Base-by-base conservation (phyloP, 1,140 invertebrate species). In the Euwallacea fornicatus region DNA sequence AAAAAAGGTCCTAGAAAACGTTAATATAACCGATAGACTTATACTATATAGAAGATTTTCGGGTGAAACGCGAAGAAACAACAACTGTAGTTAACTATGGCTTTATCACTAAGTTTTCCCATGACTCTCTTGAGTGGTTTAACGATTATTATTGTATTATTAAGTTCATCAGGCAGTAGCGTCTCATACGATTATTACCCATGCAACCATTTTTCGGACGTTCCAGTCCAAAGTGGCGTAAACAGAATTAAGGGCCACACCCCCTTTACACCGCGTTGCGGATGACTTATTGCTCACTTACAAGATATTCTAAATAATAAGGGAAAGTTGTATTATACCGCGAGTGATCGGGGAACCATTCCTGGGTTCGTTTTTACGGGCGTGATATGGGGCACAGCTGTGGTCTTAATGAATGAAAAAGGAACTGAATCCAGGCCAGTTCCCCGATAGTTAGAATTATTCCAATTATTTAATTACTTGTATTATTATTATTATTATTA, bases 271-370 rank as follows among this genome's bases (percentile, higher is more conserved):
- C 75, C 75, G 74, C 74, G 75, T 73, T 76, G 76, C 78, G 78
- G 78, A 78, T 78, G 78, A 77, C 75, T 80, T 72, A 79, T 81
- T 81, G 80, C 79, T 81, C 80, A 81, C 77, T 79, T 79, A 77
- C 71, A 72, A 65, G 79, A 81, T 81, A 81, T 81, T 81, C 80
- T 81, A 81, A 81, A 78, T 79, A 76, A 81, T 77, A 77, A 80
- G 77, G 78, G 65, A 78, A 75, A 79, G 75, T 78, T 78, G 76
- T 80, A 78, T 66, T 79, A 75, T 76, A 78, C 77, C 77, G 74
- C 72, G 75, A 71, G 13, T 43, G 67, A 46, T 62, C 44, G 42
- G 33, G 21, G 21, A 33, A 33, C 21, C 21, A 33, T 33, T 33
- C 21, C 21, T 33, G 21, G 21, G 21, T 33, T 33, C 21, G 21